These are phyloP conservation scores for Labrus mixtus DNA, from an alignment of 2,113 vertebrate genomes.

Conservation along the genomic window DNA sequence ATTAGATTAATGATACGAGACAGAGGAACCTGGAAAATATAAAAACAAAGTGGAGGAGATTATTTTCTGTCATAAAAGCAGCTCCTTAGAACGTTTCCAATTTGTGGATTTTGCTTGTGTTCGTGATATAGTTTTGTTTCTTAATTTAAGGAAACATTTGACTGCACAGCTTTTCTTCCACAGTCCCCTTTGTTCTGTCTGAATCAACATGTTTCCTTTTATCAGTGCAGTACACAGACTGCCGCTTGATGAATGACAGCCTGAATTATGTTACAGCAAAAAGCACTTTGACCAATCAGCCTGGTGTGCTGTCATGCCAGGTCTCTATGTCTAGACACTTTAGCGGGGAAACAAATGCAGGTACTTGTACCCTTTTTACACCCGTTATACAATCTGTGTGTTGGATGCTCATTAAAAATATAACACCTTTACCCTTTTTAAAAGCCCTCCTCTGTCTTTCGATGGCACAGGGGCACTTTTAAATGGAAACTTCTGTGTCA, in stretches of 20 bases:
- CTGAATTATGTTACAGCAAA: neutral
- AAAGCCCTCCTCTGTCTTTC: neutral
- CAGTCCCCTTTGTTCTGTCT: neutral
- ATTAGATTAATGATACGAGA: conserved; percentile 24
- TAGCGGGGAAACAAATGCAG: neutral
- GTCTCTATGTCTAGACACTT: conserved; percentile 27
- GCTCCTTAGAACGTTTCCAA: neutral
- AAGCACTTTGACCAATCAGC: conserved; percentile 1
- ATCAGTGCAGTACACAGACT: neutral
- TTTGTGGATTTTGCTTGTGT: neutral
- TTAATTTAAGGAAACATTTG: neutral
- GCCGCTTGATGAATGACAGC: neutral
- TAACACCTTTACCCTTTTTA: neutral
- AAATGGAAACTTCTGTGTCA: conserved; percentile 24
- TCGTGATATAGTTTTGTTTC: conserved; percentile 10
- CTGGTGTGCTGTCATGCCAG: neutral
- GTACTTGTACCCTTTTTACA: neutral
- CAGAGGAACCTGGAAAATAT: conserved; percentile 37
- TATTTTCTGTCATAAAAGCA: conserved; percentile 3
- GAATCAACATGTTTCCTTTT: conserved; percentile 8
- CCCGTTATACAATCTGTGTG: neutral
- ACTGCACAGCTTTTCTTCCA: conserved; percentile 8
- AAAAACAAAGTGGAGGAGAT: conserved; percentile 7
- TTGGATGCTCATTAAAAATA: conserved; percentile 51
- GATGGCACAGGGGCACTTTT: conserved; percentile 4